Conservation (phyloP, 1,140 invertebrate genomes). For the Stegodyphus dumicola region DNA sequence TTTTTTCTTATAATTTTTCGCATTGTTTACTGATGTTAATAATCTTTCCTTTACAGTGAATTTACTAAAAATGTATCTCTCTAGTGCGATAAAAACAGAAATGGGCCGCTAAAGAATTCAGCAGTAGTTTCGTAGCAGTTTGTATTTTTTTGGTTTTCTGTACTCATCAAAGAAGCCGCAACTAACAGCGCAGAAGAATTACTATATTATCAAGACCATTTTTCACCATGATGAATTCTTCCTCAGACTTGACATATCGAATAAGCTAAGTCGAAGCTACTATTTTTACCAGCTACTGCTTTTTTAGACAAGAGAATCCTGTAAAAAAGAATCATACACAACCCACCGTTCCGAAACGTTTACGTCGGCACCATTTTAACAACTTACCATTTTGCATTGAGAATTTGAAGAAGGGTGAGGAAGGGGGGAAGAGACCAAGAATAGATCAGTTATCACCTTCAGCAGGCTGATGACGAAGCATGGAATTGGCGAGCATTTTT, state of each 20-base stretch:
- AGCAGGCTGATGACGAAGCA: constrained; percentile 50
- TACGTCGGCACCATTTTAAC: constrained; percentile 54
- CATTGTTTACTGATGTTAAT: too few relatives aligned
- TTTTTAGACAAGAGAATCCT: not conserved
- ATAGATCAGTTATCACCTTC: constrained; percentile 51
- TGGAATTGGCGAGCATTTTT: constrained; percentile 46
- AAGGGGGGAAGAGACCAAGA: not conserved
- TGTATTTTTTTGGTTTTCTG: too few relatives aligned
- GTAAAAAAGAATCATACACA: constrained; percentile 6
- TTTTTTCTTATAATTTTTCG: too few relatives aligned
- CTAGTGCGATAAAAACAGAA: too few relatives aligned
- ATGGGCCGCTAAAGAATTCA: too few relatives aligned
- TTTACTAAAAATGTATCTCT: too few relatives aligned
- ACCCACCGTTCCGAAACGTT: constrained; percentile 45
- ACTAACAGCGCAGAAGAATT: not conserved
- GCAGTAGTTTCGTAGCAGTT: too few relatives aligned
- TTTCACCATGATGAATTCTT: constrained; percentile 45
- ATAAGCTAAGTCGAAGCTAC: constrained; percentile 5
- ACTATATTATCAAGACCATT: not conserved
- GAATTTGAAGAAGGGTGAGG: too few relatives aligned
- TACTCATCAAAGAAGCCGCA: not conserved
- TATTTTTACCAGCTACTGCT: constrained; percentile 22
- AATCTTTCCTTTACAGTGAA: too few relatives aligned
- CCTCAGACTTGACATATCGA: constrained; percentile 32
- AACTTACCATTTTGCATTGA: constrained; percentile 53